Evolutionary conservation across 2,113 vertebrate species (phyloP), one percentile per base, ranked within the genome.

Genomic region (Hystrix cristata): DNA sequence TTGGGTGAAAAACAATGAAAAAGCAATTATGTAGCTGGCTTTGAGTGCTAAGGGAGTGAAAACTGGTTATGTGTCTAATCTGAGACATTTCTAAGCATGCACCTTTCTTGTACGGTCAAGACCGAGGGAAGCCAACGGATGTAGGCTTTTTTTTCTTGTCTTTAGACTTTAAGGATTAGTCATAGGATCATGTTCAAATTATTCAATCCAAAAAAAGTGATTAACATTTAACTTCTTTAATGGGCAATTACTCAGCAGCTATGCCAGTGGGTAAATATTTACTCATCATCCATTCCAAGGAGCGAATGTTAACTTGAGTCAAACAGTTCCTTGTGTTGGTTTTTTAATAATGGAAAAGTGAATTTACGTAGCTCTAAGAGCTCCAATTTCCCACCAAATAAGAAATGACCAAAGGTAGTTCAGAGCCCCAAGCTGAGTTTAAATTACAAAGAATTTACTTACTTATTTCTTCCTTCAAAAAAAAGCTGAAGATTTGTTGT

Each of bases 211-310:
- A 96, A 97, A 97, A 92, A 83, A 97, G 92, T 96, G 95, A 97
- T 97, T 97, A 97, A 97, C 96, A 91, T 98, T 98, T 97, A 97
- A 98, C 97, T 97, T 97, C 86, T 88, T 97, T 97, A 97, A 97
- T 98, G 97, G 96, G 94, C 95, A 96, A 92, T 98, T 98, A 97
- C 87, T 98, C 97, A 97, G 95, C 84, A 95, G 91, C 95, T 91
- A 93, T 97, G 96, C 95, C 90, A 93, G 94, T 89, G 72, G 90
- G 95, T 96, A 98, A 97, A 98, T 97, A 96, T 97, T 97, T 98
- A 94, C 78, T 96, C 96, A 96, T 96, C 95, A 96, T 97, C 81
- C 95, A 59, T 97, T 97, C 81, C 79, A 96, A 97, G 64, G 92
- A 97, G 84, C 95, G 90, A 97, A 96, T 95, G 95, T 94, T 96